phyloP scores from a whole-genome alignment of 1,140 invertebrate genomes.

The Diploscapter pachys region DNA sequence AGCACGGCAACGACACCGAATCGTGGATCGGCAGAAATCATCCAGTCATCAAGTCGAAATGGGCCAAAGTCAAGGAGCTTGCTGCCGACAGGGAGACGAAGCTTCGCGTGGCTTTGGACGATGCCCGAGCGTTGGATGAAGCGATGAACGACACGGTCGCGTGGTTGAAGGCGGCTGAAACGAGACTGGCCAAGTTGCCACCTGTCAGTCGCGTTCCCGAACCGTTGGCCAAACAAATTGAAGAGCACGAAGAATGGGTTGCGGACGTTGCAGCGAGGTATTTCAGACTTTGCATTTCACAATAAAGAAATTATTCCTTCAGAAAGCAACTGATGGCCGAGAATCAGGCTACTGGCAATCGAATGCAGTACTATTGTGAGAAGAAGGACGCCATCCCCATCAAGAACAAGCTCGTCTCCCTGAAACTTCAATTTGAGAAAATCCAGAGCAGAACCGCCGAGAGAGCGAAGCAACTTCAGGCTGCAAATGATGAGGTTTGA shows the following conservation, averaged over 20 bases:
- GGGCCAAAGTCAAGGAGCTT: constrained; percentile 78
- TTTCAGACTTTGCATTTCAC: too few species aligned
- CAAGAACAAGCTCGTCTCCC: constrained; percentile 91
- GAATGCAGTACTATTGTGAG: constrained; percentile 85
- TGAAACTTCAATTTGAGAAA: constrained; percentile 94
- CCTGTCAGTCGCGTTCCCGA: constrained; percentile 84
- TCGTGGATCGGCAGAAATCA: constrained; percentile 71
- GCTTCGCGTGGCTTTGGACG: constrained; percentile 89
- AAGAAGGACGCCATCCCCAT: constrained; percentile 98
- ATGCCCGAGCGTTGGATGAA: constrained; percentile 79
- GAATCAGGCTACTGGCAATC: constrained; percentile 17
- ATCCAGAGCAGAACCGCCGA: constrained; percentile 63
- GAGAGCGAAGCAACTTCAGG: constrained; percentile 22
- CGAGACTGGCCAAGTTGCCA: constrained; percentile 64
- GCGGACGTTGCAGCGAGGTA: constrained; percentile 17
- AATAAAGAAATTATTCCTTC: too few species aligned
- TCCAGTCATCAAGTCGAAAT: constrained; percentile 85
- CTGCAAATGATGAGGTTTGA: constrained; percentile 65
- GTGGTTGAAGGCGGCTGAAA: constrained; percentile 35
- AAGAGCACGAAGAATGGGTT: constrained; percentile 77
- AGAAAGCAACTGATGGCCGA: constrained; percentile 16
- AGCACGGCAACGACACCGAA: constrained; percentile 73
- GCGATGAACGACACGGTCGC: constrained; percentile 37
- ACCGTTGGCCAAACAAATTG: constrained; percentile 83
- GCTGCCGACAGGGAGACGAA: constrained; percentile 70